Base-by-base conservation (phyloP, 1,140 invertebrate species). In the Caenorhabditis remanei region DNA sequence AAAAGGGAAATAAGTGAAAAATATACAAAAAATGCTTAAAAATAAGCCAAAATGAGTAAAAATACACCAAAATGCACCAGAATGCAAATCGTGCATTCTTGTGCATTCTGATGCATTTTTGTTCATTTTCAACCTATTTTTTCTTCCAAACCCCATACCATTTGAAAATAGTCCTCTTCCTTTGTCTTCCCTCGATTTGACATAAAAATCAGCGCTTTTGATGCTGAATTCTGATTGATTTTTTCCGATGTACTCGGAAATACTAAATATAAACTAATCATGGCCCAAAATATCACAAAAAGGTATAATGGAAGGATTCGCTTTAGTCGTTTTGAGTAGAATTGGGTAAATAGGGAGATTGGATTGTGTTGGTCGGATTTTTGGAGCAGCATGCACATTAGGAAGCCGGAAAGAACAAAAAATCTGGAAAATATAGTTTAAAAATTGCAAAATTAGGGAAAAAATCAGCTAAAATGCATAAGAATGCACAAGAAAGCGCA, bases 361-460 rank as follows among this genome's bases (percentile, higher is more conserved):
- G n/a, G 40, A 1, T 5, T 19, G 4, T 4, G 9, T 16, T 24
- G 19, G 3, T 71, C 63, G 14, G 40, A 48, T 48, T 56, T 63
- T 19, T 46, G 24, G 32, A 85, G 63, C 61, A 71, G 21, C 65
- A 71, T 85, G 43, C 46, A 58, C 71, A 86, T 86, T 0, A 86
- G 75, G 48, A 46, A 86, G 19, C 85, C 85, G 56, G 85, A 86
- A 1, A 86, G 53, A 43, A 86, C 85, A n/a, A 86, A 86, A 24
- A 86, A 86, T 24, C 85, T 86, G 48, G 16, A 86, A 79, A 19
- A 46, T 43, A 7, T 46, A 0, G 40, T n/a, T 6, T 71, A 1
- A 9, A 71, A 46, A 7, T 46, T 46, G 9, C 0, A 19, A 40
- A 19, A 65, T 11, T 32, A 4, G 11, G 8, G 9, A 5, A 32